These are phyloP conservation scores for Nesidiocoris tenuis DNA, from an alignment of 2,888 invertebrate genomes.

Conservation along the genomic window DNA sequence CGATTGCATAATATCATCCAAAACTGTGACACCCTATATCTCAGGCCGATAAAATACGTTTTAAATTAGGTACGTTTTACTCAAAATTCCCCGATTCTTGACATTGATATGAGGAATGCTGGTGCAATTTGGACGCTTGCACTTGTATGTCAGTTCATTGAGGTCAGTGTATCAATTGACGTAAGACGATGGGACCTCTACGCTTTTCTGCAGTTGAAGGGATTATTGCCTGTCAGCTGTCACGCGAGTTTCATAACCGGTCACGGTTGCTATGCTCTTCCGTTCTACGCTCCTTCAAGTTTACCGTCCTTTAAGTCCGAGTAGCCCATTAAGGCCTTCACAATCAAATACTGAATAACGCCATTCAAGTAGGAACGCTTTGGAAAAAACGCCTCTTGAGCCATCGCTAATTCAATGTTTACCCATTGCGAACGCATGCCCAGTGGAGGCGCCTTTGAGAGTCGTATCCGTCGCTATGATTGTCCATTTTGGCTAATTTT, in stretches of 20 bases:
- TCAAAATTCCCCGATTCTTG: neutral
- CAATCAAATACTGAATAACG: constrained; percentile 1
- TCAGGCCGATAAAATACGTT: neutral
- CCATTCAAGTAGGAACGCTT: neutral
- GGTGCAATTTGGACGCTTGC: neutral
- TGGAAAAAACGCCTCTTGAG: too few relatives aligned
- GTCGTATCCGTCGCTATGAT: too few relatives aligned
- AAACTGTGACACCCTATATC: neutral
- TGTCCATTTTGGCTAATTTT: too few relatives aligned
- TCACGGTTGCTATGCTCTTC: constrained; percentile 29
- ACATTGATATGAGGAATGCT: neutral
- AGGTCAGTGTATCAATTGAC: neutral
- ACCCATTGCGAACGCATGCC: constrained; percentile 6
- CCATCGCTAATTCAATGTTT: constrained; percentile 16
- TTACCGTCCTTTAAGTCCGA: neutral
- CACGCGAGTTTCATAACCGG: constrained; percentile 25
- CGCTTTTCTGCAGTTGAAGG: constrained; percentile 16
- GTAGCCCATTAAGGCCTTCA: constrained; percentile 18
- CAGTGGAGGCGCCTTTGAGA: too few relatives aligned
- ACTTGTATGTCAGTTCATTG: neutral
- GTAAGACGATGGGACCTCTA: neutral
- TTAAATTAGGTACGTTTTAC: neutral
- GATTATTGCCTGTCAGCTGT: constrained; percentile 4
- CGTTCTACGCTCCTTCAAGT: neutral
- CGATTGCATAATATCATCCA: neutral